These are phyloP conservation scores for Nymphalis urticae DNA, from an alignment of 2,888 invertebrate genomes.

Conservation along the genomic window DNA sequence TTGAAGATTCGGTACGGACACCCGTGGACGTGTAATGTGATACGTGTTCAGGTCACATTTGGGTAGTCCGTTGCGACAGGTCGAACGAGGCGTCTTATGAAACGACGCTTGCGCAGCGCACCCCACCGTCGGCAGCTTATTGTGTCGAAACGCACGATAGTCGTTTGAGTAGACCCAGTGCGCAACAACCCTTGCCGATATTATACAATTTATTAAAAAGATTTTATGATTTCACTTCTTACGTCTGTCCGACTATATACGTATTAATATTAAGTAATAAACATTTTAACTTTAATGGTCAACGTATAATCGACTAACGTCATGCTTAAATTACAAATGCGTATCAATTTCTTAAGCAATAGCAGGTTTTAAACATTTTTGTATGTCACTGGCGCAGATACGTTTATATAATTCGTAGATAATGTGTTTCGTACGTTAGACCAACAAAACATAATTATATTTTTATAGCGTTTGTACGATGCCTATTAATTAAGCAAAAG, in stretches of 20 bases:
- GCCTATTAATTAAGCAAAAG: no score
- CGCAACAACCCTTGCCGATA: slow-evolving; percentile 53
- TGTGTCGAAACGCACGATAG: slow-evolving; percentile 69
- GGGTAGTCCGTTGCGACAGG: slow-evolving; percentile 79
- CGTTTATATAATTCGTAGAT: slow-evolving; percentile 48
- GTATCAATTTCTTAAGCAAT: slow-evolving; percentile 26
- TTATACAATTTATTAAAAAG: background rate
- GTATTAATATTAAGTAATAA: no score
- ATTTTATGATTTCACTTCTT: slow-evolving; percentile 12
- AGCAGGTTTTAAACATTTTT: slow-evolving; percentile 38
- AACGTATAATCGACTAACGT: slow-evolving; percentile 10
- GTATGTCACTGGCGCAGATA: slow-evolving; percentile 37
- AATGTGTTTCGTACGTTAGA: no score
- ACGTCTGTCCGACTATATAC: background rate
- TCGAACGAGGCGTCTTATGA: slow-evolving; percentile 77
- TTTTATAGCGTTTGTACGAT: no score
- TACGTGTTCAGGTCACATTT: slow-evolving; percentile 80
- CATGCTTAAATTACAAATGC: slow-evolving; percentile 15
- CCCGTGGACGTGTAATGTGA: slow-evolving; percentile 66
- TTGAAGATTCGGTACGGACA: slow-evolving; percentile 50
- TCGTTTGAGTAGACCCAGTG: slow-evolving; percentile 63
- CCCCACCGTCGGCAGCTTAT: slow-evolving; percentile 64
- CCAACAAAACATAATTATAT: no score
- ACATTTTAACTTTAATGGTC: no score
- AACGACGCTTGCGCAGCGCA: slow-evolving; percentile 78